Base-by-base conservation (phyloP, 2,113 vertebrate genomes). In the Xerus inauris region DNA sequence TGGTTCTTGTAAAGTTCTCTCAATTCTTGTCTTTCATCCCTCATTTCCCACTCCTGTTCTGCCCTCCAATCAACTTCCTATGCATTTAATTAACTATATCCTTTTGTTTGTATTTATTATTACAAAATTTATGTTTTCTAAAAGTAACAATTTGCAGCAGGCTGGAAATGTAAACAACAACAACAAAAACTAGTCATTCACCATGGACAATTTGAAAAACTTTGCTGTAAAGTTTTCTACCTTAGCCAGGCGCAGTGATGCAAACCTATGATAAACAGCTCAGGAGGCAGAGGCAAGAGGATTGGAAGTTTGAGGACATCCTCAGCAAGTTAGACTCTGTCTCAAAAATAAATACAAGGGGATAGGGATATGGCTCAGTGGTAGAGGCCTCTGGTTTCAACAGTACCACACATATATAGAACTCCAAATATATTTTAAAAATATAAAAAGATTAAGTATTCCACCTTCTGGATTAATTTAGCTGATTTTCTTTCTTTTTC, bases 31-130 rank as follows among this genome's bases (percentile, higher is more conserved):
- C 38, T 87, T 83, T 69, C 91, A n/a, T 19, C 28, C 8, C 8
- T 32, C 3, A 81, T 67, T 94, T 76, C 30, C 22, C 10, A 81
- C 10, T 92, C 5, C 8, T 87, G 6, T 80, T 92, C 24, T 22
- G 42, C 14, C 87, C 6, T 38, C 35, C 19, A 91, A 26, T 42
- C 38, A 71, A 71, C 35, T 12, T 87, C 62, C 72, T 20, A 54
- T 85, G 3, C 69, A 42, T 54, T 91, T 76, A 76, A 30, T 85
- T 84, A 72, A 72, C 8, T 79, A 16, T 93, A 40, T 77, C 10
- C 54, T 65, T 94, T 67, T 86, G 26, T 84, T 85, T 94, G 32
- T 57, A 42, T 89, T 28, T 89, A 71, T 89, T 96, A 42, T 64
- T 83, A 49, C 32, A 94, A 72, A 81, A 82, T 89, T 92, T 89